Evolutionary conservation across 2,888 invertebrate genomes (phyloP), one percentile per base, ranked within the genome.

Genomic region (Leptinotarsa peninsularis): DNA sequence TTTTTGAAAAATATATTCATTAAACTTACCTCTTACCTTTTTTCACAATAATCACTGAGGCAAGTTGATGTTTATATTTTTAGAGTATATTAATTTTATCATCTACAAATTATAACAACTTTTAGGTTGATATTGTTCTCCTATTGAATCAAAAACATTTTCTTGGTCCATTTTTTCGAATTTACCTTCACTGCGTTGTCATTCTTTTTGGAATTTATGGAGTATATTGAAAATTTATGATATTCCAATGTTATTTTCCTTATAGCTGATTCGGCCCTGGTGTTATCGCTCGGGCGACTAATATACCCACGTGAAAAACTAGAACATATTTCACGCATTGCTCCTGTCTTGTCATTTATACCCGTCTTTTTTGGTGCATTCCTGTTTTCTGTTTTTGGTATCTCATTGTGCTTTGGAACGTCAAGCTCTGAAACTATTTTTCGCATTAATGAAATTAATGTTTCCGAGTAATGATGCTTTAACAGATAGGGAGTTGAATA

Each of bases 251-350:
- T 1, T 33, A 13, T 23, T 13, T 63, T 17, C n/a, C 10, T 63
- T 13, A 5, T 17, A 17, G 27, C n/a, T 2, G 33, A 14, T n/a
- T n/a, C 63, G 43, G 13, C 13, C 15, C 63, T 63, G 63, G 17
- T n/a, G 4, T 3, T 10, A 43, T 4, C 74, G 60, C 67, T 71
- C 71, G 83, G 82, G 80, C 83, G 82, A 84, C 83, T 84, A 84
- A 84, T 84, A 84, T 84, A 84, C 84, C 84, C 84, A 84, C 84
- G 83, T 83, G 83, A 81, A 82, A 83, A 82, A 79, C 79, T 81
- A 73, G 77, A 79, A 79, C 84, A 84, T 84, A 85, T 84, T 84
- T 85, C 84, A 85, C 84, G 85, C 84, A 84, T 83, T 82, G 84
- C 83, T 83, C 81, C 71, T 82, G 83, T 82, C 81, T 80, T 80